Evolutionary conservation across 2,113 vertebrate species (phyloP).

Genomic region (Phocoena phocoena): DNA sequence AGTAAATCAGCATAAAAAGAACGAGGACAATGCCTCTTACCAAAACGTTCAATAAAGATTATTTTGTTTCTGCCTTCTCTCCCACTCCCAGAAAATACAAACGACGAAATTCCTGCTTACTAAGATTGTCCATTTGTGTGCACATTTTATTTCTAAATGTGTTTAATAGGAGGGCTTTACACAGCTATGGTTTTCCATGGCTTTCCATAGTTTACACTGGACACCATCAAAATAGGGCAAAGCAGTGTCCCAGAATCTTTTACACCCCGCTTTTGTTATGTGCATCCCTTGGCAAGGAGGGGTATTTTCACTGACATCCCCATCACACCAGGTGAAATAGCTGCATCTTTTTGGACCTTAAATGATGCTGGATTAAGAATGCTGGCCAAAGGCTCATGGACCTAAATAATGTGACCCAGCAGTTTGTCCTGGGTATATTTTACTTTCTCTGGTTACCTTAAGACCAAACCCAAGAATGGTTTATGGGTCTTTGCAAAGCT

Average conservation of each 20-base stretch:
- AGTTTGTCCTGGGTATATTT: neutral
- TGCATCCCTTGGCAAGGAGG: neutral
- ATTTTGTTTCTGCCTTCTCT: slow-evolving; percentile 14
- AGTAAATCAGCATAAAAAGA: neutral
- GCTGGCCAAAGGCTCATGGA: neutral
- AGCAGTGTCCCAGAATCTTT: neutral
- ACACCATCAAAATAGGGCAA: neutral
- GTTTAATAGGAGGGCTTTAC: neutral
- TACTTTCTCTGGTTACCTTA: neutral
- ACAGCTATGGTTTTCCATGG: neutral
- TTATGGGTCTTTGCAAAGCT: neutral
- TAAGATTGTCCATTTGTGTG: neutral
- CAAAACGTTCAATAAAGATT: neutral
- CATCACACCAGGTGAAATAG: neutral
- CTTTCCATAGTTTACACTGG: neutral
- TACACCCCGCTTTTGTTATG: neutral
- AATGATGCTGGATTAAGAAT: neutral
- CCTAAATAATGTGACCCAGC: neutral
- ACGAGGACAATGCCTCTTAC: neutral
- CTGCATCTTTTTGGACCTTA: neutral
- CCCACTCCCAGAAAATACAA: neutral
- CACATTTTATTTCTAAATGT: neutral
- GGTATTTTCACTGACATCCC: neutral
- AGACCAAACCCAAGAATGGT: neutral
- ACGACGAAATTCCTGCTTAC: neutral